Evolutionary conservation across 2,888 invertebrate species (phyloP).

Genomic region (Papilio gigon): DNA sequence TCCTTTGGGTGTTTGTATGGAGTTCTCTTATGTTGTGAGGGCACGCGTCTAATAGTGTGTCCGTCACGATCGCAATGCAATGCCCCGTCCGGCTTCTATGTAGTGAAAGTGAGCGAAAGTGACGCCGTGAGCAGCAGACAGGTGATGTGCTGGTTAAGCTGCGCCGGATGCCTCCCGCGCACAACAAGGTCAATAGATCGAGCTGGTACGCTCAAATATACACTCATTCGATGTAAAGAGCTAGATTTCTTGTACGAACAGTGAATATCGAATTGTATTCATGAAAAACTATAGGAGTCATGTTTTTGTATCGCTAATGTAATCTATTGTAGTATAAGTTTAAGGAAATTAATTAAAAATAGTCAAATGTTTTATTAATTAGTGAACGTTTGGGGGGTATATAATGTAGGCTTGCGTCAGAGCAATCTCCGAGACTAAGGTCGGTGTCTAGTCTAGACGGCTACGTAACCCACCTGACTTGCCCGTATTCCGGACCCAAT

Average conservation of each 20-base stretch:
- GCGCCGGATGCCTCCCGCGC: not conserved
- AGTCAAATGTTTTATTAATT: not conserved
- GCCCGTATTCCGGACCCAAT: not conserved
- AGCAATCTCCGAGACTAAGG: not conserved
- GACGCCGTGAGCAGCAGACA: constrained; percentile 4
- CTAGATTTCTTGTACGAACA: too few species aligned
- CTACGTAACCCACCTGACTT: constrained; percentile 3
- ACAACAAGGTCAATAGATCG: not conserved
- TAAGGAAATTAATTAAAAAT: too few species aligned
- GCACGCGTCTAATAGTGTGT: not conserved
- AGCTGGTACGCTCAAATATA: not conserved
- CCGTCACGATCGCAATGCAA: not conserved
- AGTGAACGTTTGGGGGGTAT: not conserved
- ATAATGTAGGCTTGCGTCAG: constrained; percentile 16
- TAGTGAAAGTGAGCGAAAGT: constrained; percentile 39
- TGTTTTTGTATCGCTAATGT: too few species aligned
- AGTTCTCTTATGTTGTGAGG: not conserved
- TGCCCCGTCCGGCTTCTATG: constrained; percentile 3
- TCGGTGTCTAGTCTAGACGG: constrained; percentile 16
- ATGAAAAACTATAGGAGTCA: too few species aligned
- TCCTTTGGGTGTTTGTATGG: not conserved
- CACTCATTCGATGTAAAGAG: too few species aligned
- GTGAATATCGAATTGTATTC: too few species aligned
- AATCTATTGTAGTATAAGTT: too few species aligned
- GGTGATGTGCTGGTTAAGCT: constrained; percentile 21